Evolutionary conservation across 2,797 vertebrate species (phyloP), one percentile per base, ranked within the genome.

Genomic region (Scyliorhinus canicula): DNA sequence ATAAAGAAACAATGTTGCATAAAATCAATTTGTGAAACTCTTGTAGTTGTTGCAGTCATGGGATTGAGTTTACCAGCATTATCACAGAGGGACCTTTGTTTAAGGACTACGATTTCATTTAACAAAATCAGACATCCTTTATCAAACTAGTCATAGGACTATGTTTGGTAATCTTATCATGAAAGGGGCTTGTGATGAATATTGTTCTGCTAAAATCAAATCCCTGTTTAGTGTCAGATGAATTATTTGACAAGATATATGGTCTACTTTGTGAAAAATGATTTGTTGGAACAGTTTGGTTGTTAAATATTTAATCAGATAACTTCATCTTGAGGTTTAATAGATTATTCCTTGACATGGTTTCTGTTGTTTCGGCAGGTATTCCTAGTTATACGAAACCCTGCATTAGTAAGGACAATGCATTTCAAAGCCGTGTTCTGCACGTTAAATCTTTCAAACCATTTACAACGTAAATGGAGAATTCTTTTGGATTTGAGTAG

Each of bases 21-120:
- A 94, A 94, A 94, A 94, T 94, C 47, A 94, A 94, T 74, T 94
- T 94, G 67, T 94, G 50, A 74, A 71, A 50, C 44, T 9, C 60
- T 94, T 94, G 67, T 94, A 74, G 47, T 74, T 74, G 67, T 71
- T 19, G 47, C 67, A 94, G 93, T 94, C 93, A 94, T 52, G 67
- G 93, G 93, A 94, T 69, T 55, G 44, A 74, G 93, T 3, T 74
- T 74, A 52, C 67, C 74, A 35, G 47, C 74, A 55, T 74, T 94
- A 55, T 19, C 93, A 94, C 47, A 94, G 67, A 74, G 47, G 28
- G 47, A 52, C 5, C 19, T 31, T 94, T 94, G 93, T 94, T 74
- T 35, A 94, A 55, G 47, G 26, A 55, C 31, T 94, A 31, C 35
- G 67, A 94, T 94, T 94, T 74, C 44, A 94, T 94, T 94, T 71